Evolutionary conservation across 1,140 invertebrate species (phyloP), one percentile per base, ranked within the genome.

Genomic region (Brachionus rubens): DNA sequence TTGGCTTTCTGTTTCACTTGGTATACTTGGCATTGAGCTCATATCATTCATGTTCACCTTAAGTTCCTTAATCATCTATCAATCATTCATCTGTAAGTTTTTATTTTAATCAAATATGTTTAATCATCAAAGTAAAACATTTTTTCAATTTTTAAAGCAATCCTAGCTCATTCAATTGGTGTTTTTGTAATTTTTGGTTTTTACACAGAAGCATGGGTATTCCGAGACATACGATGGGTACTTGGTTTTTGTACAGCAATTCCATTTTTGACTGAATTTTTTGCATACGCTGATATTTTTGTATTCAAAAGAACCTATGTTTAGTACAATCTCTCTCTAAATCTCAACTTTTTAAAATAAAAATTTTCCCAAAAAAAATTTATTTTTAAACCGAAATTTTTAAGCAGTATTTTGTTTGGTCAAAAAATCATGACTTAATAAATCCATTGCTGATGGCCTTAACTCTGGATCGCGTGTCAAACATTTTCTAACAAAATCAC

Each of bases 401-500:
- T 46, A 7, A 5, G 3, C 3, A 46, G 9, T 5, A 5, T 3
- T 3, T 52, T 52, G 24, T 52, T 24, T 26, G 16, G 47, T 52
- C 24, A 79, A 50, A 72, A 79, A 79, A n/a, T 59, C 28, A 75
- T 80, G 79, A 10, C 77, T 76, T 36, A 81, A 52, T 26, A 82
- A 65, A 56, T 81, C 70, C 10, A 78, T 68, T 4, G 81, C 81
- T 65, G 79, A 79, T 9, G 78, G 76, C 78, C 81, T 77, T 12
- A 77, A 56, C 40, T 72, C 77, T 48, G 80, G 81, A 52, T 82
- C 79, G 43, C 81, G 79, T 26, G 80, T 82, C n/a, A 85, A 76
- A 78, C 83, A 85, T 36, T 30, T 41, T 36, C 78, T 78, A 10
- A 83, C 81, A 81, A 85, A 85, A 10, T 81, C 70, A 47, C 77